Conservation (phyloP, 2,888 invertebrate genomes). For the Ormia ochracea region DNA sequence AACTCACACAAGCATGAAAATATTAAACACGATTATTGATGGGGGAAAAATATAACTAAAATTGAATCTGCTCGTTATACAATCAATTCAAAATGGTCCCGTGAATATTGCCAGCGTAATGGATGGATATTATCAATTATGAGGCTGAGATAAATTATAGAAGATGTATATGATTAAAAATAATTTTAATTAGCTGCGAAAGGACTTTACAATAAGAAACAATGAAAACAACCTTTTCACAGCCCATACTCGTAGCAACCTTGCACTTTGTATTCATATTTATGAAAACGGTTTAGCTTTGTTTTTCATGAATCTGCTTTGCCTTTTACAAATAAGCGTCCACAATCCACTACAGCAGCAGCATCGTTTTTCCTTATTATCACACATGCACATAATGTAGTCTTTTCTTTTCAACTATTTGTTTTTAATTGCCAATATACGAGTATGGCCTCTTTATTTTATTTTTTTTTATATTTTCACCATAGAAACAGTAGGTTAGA, state of each 20-base stretch:
- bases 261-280: neutral
- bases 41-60: neutral
- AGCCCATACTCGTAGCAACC: neutral
- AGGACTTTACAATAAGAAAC: neutral
- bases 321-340: too few species aligned
- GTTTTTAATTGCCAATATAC: slow-evolving; percentile 27
- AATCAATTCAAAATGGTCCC: neutral
- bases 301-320: neutral
- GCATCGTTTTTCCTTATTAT: neutral
- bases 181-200: neutral
- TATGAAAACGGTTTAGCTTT: too few species aligned
- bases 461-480: slow-evolving; percentile 1
- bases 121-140: neutral
- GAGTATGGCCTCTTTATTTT: slow-evolving; percentile 31
- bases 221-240: neutral
- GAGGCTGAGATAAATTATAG: neutral
- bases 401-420: slow-evolving; percentile 3
- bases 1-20: neutral
- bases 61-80: slow-evolving; percentile 2
- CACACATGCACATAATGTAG: neutral
- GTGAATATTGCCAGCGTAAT: neutral
- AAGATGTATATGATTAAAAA: neutral
- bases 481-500: neutral
- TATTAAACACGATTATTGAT: neutral
- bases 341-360: neutral